phyloP scores from a whole-genome alignment of 2,113 vertebrate species.

The Nematolebias whitei region DNA sequence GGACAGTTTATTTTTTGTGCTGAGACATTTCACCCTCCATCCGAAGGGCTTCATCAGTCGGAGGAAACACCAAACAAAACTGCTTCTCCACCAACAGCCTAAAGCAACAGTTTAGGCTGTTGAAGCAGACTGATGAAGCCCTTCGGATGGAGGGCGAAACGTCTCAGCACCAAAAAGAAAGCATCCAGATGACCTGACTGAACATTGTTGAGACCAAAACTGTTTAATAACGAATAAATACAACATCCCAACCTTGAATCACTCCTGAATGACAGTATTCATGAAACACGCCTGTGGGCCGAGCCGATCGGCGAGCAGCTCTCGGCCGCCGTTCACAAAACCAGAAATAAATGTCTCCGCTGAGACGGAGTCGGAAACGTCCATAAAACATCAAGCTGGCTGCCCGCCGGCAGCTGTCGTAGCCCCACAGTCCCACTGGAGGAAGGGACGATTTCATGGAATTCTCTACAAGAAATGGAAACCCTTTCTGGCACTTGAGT shows the following conservation, averaged over 20 bases:
- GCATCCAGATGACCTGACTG: no score
- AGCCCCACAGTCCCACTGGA: not conserved
- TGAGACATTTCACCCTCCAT: no score
- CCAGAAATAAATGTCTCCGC: slow-evolving; percentile 15
- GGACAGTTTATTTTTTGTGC: no score
- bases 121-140: no score
- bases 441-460: slow-evolving; percentile 13
- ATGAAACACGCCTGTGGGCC: slow-evolving; percentile 3
- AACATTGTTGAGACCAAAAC: no score
- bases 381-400: slow-evolving; percentile 25
- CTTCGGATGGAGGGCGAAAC: no score
- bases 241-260: not conserved
- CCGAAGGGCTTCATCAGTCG: no score
- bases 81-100: no score
- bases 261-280: not conserved
- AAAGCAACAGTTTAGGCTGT: no score
- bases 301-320: not conserved
- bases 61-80: no score
- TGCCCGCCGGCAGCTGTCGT: no score
- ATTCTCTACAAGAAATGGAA: slow-evolving; percentile 6
- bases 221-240: not conserved
- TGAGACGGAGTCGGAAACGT: slow-evolving; percentile 1
- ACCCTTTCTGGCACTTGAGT: slow-evolving; percentile 3
- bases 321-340: slow-evolving; percentile 12
- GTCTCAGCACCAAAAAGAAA: no score